Percentiles rank a stretch among this genome's conserved stretches.
phyloP scores from a whole-genome alignment of 2,797 vertebrate species.

The Chaetophractus vellerosus region DNA sequence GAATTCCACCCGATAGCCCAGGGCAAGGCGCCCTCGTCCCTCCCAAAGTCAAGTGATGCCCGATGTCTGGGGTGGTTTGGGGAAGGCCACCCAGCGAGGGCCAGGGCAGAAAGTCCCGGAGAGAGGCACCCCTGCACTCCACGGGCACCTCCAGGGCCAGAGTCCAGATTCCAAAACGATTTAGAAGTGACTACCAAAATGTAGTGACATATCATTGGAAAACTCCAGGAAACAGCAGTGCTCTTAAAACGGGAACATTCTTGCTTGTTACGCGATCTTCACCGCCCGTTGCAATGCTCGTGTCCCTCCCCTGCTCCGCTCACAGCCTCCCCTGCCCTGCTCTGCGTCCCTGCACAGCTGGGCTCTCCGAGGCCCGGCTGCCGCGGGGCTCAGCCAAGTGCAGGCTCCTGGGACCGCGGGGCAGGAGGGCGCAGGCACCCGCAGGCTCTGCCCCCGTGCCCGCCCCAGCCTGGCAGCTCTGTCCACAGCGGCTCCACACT shows the following conservation, averaged over 20 bases:
- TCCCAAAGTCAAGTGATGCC: neutral
- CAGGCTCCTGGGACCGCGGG: neutral
- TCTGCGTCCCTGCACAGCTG: neutral
- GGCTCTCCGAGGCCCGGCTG: conserved; percentile 2
- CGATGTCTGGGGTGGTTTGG: neutral
- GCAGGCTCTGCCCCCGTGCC: neutral
- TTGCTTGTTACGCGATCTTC: neutral
- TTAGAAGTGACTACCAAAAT: conserved; percentile 34
- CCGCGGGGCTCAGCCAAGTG: neutral
- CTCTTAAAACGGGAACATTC: neutral
- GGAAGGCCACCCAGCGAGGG: neutral
- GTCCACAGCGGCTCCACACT: neutral
- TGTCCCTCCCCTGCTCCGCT: rapidly evolving
- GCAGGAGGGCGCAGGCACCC: neutral
- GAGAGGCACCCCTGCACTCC: neutral
- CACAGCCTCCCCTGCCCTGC: neutral
- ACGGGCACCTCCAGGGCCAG: neutral
- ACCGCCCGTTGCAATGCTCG: neutral
- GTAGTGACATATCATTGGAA: neutral
- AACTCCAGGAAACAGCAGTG: neutral
- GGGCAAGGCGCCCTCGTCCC: neutral
- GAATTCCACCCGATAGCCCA: neutral
- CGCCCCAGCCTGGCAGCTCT: neutral
- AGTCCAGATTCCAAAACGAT: neutral
- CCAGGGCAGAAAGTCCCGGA: neutral